Base-by-base conservation (phyloP, 1,140 invertebrate genomes). In the Hypothenemus hampei region DNA sequence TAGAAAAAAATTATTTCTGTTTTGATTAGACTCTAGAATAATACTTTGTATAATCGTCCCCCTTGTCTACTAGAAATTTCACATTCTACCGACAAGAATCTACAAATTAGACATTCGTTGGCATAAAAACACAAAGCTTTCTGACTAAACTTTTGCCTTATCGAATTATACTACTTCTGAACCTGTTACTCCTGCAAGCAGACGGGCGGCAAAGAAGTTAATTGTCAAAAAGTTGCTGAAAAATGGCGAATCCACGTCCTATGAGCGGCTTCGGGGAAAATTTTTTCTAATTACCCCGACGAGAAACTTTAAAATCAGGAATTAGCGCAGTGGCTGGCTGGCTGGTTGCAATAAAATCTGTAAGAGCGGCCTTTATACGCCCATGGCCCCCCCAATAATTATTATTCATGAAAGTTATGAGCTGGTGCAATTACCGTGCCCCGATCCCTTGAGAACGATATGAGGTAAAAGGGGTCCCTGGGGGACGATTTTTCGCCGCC, bases 341-440 rank as follows among this genome's bases (percentile, higher is more conserved):
- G 40, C n/a, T n/a, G n/a, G 24, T 8, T 20, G 22, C 22, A 39
- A 50, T 40, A 40, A 40, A 40, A 40, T 50, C 20, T 26, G 23
- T 40, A 40, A 50, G 35, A 40, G 22, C 36, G 35, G 35, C n/a
- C n/a, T 24, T 50, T 40, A 35, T 50, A 8, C 37, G 19, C n/a
- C n/a, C n/a, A n/a, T n/a, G n/a, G n/a, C n/a, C 18, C 22, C 10
- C 15, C 7, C 21, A 39, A 50, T 50, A 50, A 50, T 50, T 39
- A 50, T 50, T 50, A 50, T 50, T 50, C 48, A 50, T 50, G 21
- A 40, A 39, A 50, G 48, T 50, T 50, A 50, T 50, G 48, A 50
- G 48, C 35, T 50, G 13, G 21, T 26, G 48, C 48, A 50, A 50
- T 50, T 50, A 50, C 23, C 22, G 43, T 19, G n/a, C 29, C 11